Percentiles rank a stretch among this genome's conserved stretches.
phyloP scores from a whole-genome alignment of 2,797 vertebrate species.

The Siniperca undulata region DNA sequence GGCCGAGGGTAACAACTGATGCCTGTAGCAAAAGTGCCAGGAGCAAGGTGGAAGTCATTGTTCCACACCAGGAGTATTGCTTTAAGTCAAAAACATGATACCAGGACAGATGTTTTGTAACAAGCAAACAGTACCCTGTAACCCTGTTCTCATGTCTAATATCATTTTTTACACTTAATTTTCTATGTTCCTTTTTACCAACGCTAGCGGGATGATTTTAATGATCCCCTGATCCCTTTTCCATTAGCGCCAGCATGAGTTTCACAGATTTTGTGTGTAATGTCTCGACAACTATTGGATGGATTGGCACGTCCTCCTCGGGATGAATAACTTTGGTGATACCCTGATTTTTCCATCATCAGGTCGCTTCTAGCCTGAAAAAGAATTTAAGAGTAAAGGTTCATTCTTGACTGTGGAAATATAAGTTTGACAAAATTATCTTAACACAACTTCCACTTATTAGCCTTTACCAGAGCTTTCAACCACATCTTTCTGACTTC shows the following conservation, averaged over 20 bases:
- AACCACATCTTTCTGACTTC: background rate
- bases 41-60: conserved; percentile 2
- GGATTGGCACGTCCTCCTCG: background rate
- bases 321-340: background rate
- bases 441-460: background rate
- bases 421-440: no score
- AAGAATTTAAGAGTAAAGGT: no score
- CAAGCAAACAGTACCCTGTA: background rate
- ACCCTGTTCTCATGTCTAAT: background rate
- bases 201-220: background rate
- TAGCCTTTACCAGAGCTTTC: background rate
- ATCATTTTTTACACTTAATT: background rate
- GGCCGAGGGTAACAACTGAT: conserved; percentile 1
- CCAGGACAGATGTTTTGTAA: background rate
- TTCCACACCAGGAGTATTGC: background rate
- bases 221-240: background rate
- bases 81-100: background rate
- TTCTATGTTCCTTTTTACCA: background rate
- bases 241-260: background rate
- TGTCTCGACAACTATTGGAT: no score
- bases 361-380: background rate
- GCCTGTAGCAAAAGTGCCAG: background rate
- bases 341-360: background rate
- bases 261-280: background rate
- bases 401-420: no score